phyloP scores from a whole-genome alignment of 1,140 invertebrate species.

The Procambarus virginalis region DNA sequence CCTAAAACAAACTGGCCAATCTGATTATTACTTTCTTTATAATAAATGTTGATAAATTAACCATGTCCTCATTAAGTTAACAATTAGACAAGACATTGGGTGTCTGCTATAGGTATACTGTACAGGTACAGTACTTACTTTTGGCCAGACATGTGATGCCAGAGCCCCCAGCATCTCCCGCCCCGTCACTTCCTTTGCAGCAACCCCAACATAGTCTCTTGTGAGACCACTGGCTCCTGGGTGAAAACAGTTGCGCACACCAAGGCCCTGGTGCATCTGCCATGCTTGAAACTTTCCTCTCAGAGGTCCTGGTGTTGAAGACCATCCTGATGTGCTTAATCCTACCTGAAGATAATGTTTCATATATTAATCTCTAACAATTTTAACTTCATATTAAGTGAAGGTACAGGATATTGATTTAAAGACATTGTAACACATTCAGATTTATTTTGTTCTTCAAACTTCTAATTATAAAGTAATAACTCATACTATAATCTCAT shows the following conservation, averaged over 20 bases:
- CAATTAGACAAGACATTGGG: too few relatives aligned
- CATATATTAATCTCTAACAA: too few relatives aligned
- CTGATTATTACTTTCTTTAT: too few relatives aligned
- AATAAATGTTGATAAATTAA: too few relatives aligned
- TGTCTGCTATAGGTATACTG: background rate
- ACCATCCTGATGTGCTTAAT: constrained; percentile 17
- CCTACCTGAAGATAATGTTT: constrained; percentile 11
- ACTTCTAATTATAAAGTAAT: too few relatives aligned
- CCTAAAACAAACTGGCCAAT: too few relatives aligned
- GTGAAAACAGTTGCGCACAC: constrained; percentile 84
- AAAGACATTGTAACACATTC: too few relatives aligned
- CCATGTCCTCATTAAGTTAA: too few relatives aligned
- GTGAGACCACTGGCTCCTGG: constrained; percentile 85
- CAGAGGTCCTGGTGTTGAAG: background rate
- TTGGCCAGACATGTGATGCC: constrained; percentile 96
- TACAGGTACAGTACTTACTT: constrained; percentile 76
- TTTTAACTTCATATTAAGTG: too few relatives aligned
- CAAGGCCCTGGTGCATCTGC: constrained; percentile 33
- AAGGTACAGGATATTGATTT: too few relatives aligned
- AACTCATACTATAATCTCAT: too few relatives aligned
- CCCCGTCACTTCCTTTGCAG: constrained; percentile 78
- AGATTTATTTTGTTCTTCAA: too few relatives aligned
- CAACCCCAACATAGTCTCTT: constrained; percentile 79
- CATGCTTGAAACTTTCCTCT: constrained; percentile 31
- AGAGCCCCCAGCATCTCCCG: constrained; percentile 90